Base-by-base conservation (phyloP, 2,797 vertebrate species). In the Gallinago stenura region DNA sequence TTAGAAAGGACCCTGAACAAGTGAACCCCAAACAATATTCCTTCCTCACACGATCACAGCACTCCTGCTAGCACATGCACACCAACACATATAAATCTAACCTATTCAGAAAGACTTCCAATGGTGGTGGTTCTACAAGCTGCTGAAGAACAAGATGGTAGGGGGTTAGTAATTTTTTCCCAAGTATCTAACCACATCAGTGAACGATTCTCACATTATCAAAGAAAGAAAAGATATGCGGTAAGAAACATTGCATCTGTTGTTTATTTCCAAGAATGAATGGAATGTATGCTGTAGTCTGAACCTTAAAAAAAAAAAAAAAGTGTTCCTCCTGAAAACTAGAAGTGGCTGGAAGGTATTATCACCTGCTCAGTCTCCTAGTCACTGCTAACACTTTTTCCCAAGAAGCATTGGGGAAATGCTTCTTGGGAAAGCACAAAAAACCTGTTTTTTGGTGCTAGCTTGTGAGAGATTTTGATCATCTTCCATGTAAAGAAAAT, bases 71-170 rank as follows among this genome's bases (percentile, higher is more conserved):
- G 31, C 12, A 28, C 6, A 12, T 7, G 3, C 13, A 2, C 15
- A 21, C 14, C 14, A 56, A 9, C 6, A 19, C 10, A 35, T 35
- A 13, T 0, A 0, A 25, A 3, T 56, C 22, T 56, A 53, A 39
- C 13, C 25, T 73, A 2, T 53, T 73, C 6, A 21, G 68, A 56
- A 85, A 61, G 12, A 19, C 6, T 8, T 41, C 18, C 76, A 43
- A 7, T 31, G 20, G 14, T 45, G 8, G 9, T 50, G 12, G 7
- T 46, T 82, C n/a, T 37, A 12, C 11, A 53, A 39, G 2, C 28
- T 75, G 20, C 43, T 81, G 30, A 39, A 41, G 37, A 83, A 48
- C 17, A 53, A 8, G 31, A 12, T 71, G 48, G 39, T 24, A 61
- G 14, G 57, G 28, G 19, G 64, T 84, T 69, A 64, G 26, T 43